These are phyloP conservation scores for Ophiothrix spiculata DNA, from an alignment of 35 echinoderm and acorn worm species.

Conservation along the genomic window DNA sequence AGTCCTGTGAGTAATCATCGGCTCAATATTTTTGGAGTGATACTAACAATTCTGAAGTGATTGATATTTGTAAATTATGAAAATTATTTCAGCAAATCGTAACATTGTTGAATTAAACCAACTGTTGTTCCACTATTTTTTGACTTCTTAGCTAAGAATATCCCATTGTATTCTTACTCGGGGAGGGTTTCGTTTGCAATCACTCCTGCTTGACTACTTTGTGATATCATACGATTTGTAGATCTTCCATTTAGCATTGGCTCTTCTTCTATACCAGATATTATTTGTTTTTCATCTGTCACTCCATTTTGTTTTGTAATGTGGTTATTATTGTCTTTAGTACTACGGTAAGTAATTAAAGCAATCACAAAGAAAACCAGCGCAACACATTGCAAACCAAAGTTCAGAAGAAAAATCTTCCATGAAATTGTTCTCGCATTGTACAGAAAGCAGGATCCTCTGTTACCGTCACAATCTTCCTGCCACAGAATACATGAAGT, in stretches of 20 bases:
- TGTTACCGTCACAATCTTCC: slow-evolving; percentile 23
- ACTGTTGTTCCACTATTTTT: too few species aligned
- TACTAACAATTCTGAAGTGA: too few species aligned
- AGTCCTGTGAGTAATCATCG: too few species aligned
- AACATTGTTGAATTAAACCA: too few species aligned
- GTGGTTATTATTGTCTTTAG: not conserved
- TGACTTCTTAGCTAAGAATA: too few species aligned
- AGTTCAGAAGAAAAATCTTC: slow-evolving; percentile 18
- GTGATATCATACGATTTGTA: not conserved
- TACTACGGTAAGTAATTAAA: slow-evolving; percentile 10
- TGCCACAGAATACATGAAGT: slow-evolving; percentile 60
- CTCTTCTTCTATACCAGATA: not conserved
- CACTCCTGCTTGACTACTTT: not conserved
- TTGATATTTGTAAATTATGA: too few species aligned
- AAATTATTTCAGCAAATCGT: too few species aligned
- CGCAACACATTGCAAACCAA: slow-evolving; percentile 1
- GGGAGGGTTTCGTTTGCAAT: not conserved
- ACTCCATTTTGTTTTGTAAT: not conserved
- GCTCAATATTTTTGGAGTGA: too few species aligned
- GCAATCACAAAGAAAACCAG: slow-evolving; percentile 22
- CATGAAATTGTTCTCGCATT: slow-evolving; percentile 22
- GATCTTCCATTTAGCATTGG: not conserved
- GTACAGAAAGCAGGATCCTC: slow-evolving; percentile 56
- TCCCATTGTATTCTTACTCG: not conserved
- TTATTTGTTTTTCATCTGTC: not conserved